phyloP scores from a whole-genome alignment of 2,797 vertebrate genomes.

The Halcyon smyrnensis region DNA sequence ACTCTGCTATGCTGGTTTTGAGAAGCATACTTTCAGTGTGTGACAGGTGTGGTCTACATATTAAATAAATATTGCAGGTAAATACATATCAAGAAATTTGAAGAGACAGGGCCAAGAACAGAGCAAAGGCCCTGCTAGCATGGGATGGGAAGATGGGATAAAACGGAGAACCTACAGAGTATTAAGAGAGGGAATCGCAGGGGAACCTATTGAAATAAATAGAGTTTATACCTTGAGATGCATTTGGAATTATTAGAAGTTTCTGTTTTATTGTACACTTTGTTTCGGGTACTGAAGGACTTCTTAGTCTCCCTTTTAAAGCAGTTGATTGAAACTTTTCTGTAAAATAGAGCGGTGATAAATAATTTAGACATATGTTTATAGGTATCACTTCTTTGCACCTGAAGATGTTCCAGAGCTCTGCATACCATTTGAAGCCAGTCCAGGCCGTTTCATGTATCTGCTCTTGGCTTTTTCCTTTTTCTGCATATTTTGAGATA shows the following conservation, averaged over 20 bases:
- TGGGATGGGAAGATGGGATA: neutral
- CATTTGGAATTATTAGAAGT: neutral
- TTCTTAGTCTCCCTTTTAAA: neutral
- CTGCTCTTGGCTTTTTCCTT: neutral
- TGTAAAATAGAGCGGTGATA: neutral
- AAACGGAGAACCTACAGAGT: neutral
- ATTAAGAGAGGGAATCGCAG: neutral
- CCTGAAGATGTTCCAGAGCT: neutral
- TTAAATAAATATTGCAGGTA: neutral
- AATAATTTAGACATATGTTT: neutral
- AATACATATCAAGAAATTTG: fast-evolving
- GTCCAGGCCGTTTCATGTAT: neutral
- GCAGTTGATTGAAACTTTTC: neutral
- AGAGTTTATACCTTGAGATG: neutral
- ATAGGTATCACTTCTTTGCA: neutral
- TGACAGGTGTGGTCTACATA: fast-evolving
- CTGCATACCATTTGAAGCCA: neutral
- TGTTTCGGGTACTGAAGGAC: neutral
- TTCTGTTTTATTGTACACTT: neutral
- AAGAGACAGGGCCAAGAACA: neutral
- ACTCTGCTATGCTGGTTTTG: neutral
- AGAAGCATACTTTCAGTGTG: neutral
- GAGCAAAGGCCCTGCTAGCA: neutral
- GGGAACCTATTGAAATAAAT: neutral
- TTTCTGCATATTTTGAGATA: neutral